These are phyloP conservation scores for Microplitis mediator DNA, from an alignment of 1,140 invertebrate genomes.

Conservation along the genomic window DNA sequence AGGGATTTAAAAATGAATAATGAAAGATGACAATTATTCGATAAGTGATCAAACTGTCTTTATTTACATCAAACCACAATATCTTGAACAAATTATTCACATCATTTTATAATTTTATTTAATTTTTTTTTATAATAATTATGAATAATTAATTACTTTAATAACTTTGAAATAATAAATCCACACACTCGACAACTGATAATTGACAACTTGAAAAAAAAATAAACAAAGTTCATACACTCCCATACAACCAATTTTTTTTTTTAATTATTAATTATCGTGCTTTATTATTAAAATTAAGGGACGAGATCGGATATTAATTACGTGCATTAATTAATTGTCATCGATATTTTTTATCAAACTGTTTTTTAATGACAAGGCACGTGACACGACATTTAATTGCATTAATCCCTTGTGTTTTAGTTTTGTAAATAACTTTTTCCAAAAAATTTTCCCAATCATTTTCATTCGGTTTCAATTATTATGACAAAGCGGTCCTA, in stretches of 20 bases:
- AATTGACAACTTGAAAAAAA: conserved; percentile 7
- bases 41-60: conserved; percentile 31
- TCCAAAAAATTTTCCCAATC: not conserved
- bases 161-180: not conserved
- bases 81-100: conserved; percentile 34
- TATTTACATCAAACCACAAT: conserved; percentile 41
- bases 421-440: conserved; percentile 4
- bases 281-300: conserved; percentile 24
- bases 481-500: too few species aligned
- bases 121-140: not conserved
- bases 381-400: conserved; percentile 26
- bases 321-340: conserved; percentile 7
- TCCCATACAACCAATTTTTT: conserved; percentile 3
- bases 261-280: not conserved
- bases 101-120: conserved; percentile 8
- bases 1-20: not conserved
- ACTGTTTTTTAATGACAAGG: conserved; percentile 18
- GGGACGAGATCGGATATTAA: conserved; percentile 26
- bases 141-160: not conserved
- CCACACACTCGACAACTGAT: too few species aligned
- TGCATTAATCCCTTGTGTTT: conserved; percentile 8
- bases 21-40: not conserved
- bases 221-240: not conserved
- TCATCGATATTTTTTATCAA: conserved; percentile 17
- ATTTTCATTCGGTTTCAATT: not conserved